Percentiles rank a stretch among this genome's conserved stretches.
These are phyloP conservation scores for Hydraecia micacea DNA, from an alignment of 2,888 invertebrate species.

Conservation along the genomic window DNA sequence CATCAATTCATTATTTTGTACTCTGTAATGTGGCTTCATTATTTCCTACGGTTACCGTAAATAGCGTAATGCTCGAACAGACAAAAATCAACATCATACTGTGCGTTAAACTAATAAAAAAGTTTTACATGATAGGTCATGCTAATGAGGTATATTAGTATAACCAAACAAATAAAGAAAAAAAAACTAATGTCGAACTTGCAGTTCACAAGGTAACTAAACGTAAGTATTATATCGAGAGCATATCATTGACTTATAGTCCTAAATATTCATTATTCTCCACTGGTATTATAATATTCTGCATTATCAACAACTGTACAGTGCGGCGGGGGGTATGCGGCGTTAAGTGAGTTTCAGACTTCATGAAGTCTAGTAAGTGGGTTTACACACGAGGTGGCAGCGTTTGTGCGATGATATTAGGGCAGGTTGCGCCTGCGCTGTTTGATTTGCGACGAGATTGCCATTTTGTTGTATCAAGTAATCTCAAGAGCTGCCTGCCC, in stretches of 20 bases:
- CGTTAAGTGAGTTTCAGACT: conserved; percentile 46
- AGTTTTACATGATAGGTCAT: conserved; percentile 83
- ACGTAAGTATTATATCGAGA: conserved; percentile 84
- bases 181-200: conserved; percentile 85
- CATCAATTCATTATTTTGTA: conserved; percentile 69
- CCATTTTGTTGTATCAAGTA: background rate
- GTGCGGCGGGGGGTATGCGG: conserved; percentile 67
- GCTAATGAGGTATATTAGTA: conserved; percentile 87
- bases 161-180: conserved; percentile 78
- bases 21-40: conserved; percentile 62
- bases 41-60: conserved; percentile 56
- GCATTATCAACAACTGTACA: conserved; percentile 80
- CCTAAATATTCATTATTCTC: conserved; percentile 80
- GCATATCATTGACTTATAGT: conserved; percentile 86
- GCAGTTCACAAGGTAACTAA: conserved; percentile 89
- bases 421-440: conserved; percentile 2
- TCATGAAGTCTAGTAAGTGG: background rate
- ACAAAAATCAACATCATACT: conserved; percentile 69
- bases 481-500: background rate
- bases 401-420: conserved; percentile 8
- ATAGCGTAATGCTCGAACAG: conserved; percentile 60
- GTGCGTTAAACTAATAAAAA: conserved; percentile 73
- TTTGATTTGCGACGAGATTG: background rate
- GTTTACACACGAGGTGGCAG: conserved; percentile 17
- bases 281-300: conserved; percentile 85